Evolutionary conservation across 2,113 vertebrate species (phyloP).

Genomic region (Irena cyanogastra): DNA sequence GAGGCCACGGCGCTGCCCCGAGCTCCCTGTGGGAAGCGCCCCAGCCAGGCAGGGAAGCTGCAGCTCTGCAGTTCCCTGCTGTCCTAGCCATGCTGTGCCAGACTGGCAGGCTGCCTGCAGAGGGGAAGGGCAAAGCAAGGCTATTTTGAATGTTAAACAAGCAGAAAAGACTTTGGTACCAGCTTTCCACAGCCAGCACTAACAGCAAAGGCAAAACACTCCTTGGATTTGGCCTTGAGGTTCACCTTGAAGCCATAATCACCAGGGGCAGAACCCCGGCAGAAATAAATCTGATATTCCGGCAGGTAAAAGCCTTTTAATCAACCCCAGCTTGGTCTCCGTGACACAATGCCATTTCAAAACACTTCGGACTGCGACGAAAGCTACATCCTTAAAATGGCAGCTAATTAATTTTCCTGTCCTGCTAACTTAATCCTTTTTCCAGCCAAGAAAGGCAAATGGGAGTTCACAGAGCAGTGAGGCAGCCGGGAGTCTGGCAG

Average conservation of each 20-base stretch:
- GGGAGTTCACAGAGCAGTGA: not conserved
- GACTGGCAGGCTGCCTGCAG: not conserved
- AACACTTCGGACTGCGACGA: not conserved
- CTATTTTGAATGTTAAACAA: not conserved
- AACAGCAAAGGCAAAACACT: not conserved
- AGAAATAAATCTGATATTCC: not conserved
- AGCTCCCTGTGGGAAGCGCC: not conserved
- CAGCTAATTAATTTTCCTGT: constrained; percentile 49
- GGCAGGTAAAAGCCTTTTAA: not conserved
- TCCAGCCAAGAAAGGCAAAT: constrained; percentile 42
- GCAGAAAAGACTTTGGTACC: not conserved
- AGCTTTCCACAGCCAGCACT: not conserved
- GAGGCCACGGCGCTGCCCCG: rapidly evolving
- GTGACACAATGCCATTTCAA: not conserved
- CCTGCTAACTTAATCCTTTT: constrained; percentile 38
- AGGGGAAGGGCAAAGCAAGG: not conserved
- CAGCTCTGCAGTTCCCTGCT: not conserved
- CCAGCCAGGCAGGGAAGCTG: not conserved
- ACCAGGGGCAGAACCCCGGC: not conserved
- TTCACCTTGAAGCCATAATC: constrained; percentile 6
- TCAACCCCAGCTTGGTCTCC: not conserved
- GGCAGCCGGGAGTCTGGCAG: constrained; percentile 4
- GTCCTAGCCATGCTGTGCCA: not conserved
- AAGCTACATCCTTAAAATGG: constrained; percentile 31
- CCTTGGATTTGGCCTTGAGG: not conserved